These are phyloP conservation scores for Hippopotamus amphibius DNA, from an alignment of 2,113 vertebrate genomes.

Conservation along the genomic window DNA sequence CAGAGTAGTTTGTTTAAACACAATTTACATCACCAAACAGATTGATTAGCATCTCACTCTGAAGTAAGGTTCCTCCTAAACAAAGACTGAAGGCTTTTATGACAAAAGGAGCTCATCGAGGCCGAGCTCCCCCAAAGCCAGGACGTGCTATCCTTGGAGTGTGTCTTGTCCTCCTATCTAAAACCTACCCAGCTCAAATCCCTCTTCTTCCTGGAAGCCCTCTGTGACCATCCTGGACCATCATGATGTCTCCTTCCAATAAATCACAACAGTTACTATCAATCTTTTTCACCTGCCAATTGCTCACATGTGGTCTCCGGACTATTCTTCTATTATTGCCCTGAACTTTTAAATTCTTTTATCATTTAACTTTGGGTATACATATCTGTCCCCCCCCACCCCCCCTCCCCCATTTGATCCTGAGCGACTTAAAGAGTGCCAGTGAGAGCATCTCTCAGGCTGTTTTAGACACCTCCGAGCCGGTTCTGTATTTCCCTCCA, in stretches of 20 bases:
- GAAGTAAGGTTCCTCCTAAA: slow-evolving; percentile 58
- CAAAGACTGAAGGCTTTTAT: slow-evolving; percentile 34
- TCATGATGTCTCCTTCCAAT: background rate
- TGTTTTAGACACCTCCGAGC: background rate
- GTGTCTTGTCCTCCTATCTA: background rate
- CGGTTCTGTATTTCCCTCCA: background rate
- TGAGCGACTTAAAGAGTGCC: background rate
- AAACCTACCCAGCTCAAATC: slow-evolving; percentile 16
- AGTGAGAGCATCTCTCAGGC: background rate
- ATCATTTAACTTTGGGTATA: slow-evolving; percentile 6
- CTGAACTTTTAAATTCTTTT: slow-evolving; percentile 22
- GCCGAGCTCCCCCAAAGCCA: background rate
- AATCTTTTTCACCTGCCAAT: background rate
- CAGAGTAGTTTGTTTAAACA: slow-evolving; percentile 54
- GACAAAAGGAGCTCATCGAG: slow-evolving; percentile 36
- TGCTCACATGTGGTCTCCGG: background rate
- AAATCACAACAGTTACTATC: background rate
- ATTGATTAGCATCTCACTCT: slow-evolving; percentile 62
- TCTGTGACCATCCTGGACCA: background rate
- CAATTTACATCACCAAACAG: slow-evolving; percentile 68
- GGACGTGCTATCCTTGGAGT: background rate
- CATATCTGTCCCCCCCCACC: background rate
- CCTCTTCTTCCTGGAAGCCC: slow-evolving; percentile 26
- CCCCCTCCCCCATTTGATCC: background rate
- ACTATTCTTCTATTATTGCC: background rate